phyloP scores from a whole-genome alignment of 2,797 vertebrate genomes.

The Glyptemys insculpta region DNA sequence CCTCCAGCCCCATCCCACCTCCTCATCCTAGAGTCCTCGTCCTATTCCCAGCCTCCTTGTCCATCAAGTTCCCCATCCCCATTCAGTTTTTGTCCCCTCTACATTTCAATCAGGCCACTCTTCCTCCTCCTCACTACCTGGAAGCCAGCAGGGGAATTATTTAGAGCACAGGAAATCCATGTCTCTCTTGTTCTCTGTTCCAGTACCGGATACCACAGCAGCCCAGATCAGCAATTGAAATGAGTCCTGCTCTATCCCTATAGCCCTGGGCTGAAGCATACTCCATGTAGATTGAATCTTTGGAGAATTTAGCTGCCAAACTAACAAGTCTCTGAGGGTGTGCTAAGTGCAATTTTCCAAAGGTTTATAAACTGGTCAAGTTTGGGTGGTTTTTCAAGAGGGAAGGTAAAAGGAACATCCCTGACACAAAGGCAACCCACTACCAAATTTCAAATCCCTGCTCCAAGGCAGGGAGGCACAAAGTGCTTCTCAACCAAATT shows the following conservation, averaged over 20 bases:
- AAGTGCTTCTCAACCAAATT: not conserved
- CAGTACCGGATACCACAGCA: not conserved
- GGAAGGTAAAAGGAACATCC: not conserved
- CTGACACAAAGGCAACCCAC: not conserved
- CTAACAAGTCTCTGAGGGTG: not conserved
- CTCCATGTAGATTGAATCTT: not conserved
- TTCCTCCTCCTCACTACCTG: not conserved
- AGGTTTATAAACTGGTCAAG: not conserved
- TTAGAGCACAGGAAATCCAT: not conserved
- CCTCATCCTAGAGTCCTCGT: not conserved
- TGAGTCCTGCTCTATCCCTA: not conserved
- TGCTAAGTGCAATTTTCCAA: not conserved
- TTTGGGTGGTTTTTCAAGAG: not conserved
- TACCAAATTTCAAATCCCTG: not conserved
- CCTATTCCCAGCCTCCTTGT: not conserved
- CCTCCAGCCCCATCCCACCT: no score
- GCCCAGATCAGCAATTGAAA: not conserved
- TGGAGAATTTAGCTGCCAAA: not conserved
- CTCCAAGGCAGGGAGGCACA: not conserved
- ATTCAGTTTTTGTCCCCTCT: not conserved
- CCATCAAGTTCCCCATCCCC: not conserved
- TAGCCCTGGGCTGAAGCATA: not conserved
- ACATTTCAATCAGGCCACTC: fast-evolving
- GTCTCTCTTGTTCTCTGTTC: not conserved
- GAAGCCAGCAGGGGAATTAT: fast-evolving